Evolutionary conservation across 2,797 vertebrate species (phyloP), one percentile per base, ranked within the genome.

Genomic region (Paratrypauchen microcephalus): DNA sequence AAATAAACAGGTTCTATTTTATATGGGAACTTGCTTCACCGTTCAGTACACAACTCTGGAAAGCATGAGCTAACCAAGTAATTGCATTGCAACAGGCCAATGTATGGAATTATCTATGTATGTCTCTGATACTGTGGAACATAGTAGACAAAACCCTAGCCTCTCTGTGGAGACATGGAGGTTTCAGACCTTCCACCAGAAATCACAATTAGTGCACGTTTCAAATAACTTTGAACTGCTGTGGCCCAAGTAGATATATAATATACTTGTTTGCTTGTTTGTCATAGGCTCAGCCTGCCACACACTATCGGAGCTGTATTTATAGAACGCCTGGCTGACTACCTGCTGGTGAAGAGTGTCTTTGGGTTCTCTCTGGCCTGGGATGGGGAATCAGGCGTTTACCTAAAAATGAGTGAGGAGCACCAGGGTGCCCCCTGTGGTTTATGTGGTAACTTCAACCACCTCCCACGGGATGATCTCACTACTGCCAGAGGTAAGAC

Each of bases 301-400:
- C 96, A 97, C 85, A 97, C 95, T 13, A 74, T 97, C 70, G 95
- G 95, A 73, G 91, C 96, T 58, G 92, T 97, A 73, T 97, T 97
- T 78, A 91, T 99, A 47, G 97, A 99, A 88, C 95, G 96, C 66
- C 86, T 99, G 79, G 97, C 98, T 6, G 97, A 98, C 88, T 99
- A 99, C 85, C 93, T 99, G 87, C 91, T 99, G 61, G 96, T 98
- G 87, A 99, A 99, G 91, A 99, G 96, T 67, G 96, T 95, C 23
- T 98, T 99, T 87, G 97, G 98, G 70, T 97, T 99, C 92, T 99
- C 96, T 48, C 84, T 99, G 91, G 98, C 98, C 77, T 99, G 97
- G 98, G 98, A 99, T 81, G 98, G 98, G 78, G 92, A 91, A 84
- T 96, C 96, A 0, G 98, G 96, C 24, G 92, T 99, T 88, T 99